Percentiles rank a stretch among this genome's conserved stretches.
Conservation (phyloP, 2,888 invertebrate species). For the Electrophaes corylata region DNA sequence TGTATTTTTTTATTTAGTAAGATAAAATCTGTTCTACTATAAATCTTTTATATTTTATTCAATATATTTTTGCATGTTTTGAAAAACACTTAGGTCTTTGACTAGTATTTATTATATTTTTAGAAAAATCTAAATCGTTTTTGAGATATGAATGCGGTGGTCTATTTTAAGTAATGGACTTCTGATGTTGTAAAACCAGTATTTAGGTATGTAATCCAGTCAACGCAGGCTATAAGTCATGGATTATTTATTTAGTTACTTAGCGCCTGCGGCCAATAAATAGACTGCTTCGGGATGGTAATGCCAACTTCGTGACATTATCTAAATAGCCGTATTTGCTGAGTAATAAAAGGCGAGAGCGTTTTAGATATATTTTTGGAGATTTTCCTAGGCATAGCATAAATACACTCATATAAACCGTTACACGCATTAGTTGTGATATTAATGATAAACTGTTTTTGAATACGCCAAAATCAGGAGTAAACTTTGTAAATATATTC, state of each 20-base stretch:
- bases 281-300: conserved; percentile 50
- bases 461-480: no score
- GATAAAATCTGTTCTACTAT: no score
- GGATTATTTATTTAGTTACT: conserved; percentile 46
- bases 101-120: no score
- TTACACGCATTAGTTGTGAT: neutral
- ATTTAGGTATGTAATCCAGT: neutral
- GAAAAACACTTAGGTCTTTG: no score
- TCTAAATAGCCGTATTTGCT: conserved; percentile 37
- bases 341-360: conserved; percentile 9
- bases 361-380: conserved; percentile 16
- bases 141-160: no score
- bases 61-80: no score
- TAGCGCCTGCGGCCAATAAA: conserved; percentile 42
- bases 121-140: no score
- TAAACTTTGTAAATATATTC: no score
- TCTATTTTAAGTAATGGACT: no score
- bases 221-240: conserved; percentile 36
- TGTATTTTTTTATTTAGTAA: no score
- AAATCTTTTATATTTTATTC: no score
- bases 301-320: conserved; percentile 51
- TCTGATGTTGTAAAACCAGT: neutral
- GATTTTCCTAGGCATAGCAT: neutral
- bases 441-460: neutral
- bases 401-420: no score